These are phyloP conservation scores for Scopus umbretta DNA, from an alignment of 2,113 vertebrate species.

Conservation along the genomic window DNA sequence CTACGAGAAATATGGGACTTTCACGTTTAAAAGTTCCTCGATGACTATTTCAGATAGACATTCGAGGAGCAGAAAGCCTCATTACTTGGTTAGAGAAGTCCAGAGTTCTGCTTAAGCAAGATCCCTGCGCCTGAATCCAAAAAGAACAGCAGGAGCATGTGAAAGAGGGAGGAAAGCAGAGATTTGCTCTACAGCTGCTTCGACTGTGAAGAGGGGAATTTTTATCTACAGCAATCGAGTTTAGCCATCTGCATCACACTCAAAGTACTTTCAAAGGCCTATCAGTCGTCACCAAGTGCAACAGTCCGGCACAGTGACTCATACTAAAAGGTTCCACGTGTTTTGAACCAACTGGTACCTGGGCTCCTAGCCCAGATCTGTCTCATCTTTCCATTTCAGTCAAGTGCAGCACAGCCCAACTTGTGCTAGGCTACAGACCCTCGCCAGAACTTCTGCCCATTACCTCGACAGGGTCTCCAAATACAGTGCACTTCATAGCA, in stretches of 20 bases:
- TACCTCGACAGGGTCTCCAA: neutral
- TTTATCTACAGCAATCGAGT: neutral
- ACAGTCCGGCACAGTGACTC: neutral
- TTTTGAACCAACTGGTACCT: neutral
- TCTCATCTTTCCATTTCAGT: neutral
- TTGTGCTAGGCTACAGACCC: neutral
- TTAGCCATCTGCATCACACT: neutral
- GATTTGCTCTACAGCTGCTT: neutral
- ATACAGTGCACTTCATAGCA: neutral
- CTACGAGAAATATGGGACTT: accelerated
- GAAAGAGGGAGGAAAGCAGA: neutral
- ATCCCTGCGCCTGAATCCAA: neutral
- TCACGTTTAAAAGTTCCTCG: neutral
- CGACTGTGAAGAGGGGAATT: neutral
- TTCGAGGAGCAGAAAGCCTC: neutral
- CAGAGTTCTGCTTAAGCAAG: neutral
- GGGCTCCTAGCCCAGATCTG: conserved; percentile 38
- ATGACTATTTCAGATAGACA: neutral
- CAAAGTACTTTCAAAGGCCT: neutral
- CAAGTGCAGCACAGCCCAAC: neutral
- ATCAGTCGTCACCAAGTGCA: neutral
- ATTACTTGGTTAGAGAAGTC: neutral
- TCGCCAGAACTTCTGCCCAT: neutral
- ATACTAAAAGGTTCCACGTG: neutral
- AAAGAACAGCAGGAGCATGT: accelerated